Percentiles rank a stretch among this genome's conserved stretches.
phyloP scores from a whole-genome alignment of 2,888 invertebrate species.

The Parasteatoda lunata region DNA sequence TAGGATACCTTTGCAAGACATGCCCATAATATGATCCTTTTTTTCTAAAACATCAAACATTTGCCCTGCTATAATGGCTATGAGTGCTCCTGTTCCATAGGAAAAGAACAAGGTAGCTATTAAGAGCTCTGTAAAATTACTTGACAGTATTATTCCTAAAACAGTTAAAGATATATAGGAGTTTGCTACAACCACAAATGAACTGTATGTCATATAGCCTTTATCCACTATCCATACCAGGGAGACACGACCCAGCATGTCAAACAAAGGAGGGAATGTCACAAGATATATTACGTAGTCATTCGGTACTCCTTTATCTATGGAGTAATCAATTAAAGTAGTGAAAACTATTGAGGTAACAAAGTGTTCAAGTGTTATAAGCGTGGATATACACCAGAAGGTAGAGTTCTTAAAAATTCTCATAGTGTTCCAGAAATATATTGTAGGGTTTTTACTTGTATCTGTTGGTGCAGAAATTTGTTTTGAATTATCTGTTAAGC shows the following conservation, averaged over 20 bases:
- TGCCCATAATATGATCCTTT: background rate
- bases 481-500: too few relatives aligned
- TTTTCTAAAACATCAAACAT: slow-evolving; percentile 3
- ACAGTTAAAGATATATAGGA: background rate
- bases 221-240: slow-evolving; percentile 2
- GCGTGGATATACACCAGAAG: background rate
- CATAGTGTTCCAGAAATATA: background rate
- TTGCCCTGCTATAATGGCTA: background rate
- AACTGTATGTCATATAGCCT: background rate
- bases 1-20: background rate
- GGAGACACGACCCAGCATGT: background rate
- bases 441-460: too few relatives aligned
- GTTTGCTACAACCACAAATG: background rate
- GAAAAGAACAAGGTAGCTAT: background rate
- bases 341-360: background rate
- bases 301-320: slow-evolving; percentile 7
- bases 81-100: background rate
- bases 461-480: too few relatives aligned
- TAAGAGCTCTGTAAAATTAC: background rate
- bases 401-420: background rate
- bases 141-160: background rate
- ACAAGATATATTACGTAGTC: background rate
- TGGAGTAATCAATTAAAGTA: background rate
- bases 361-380: background rate
- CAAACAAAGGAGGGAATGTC: background rate